These are phyloP conservation scores for Xestia ashworthii DNA, from an alignment of 2,888 invertebrate species.

Conservation along the genomic window DNA sequence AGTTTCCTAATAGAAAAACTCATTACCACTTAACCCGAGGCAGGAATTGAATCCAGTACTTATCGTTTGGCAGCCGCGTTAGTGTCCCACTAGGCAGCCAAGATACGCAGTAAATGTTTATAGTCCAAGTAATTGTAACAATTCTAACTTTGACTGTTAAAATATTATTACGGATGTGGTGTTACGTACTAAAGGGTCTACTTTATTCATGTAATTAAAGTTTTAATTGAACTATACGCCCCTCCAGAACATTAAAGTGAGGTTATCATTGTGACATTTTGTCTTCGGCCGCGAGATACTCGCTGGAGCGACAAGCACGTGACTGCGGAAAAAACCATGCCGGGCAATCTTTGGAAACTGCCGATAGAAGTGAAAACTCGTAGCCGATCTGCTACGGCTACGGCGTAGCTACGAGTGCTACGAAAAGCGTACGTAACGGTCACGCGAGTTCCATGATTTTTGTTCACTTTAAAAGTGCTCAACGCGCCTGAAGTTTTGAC, in stretches of 20 bases:
- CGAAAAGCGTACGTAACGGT: too few relatives aligned
- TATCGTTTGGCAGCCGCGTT: constrained; percentile 49
- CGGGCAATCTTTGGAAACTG: too few relatives aligned
- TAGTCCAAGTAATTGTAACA: constrained; percentile 21
- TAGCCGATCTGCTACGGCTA: too few relatives aligned
- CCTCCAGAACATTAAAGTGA: constrained; percentile 1
- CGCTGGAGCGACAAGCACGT: neutral
- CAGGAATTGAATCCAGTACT: constrained; percentile 46
- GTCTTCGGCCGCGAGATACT: neutral
- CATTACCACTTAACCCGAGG: constrained; percentile 25
- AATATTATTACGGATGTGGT: constrained; percentile 44
- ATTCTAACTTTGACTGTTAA: constrained; percentile 37
- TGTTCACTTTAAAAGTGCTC: too few relatives aligned
- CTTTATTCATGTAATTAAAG: constrained; percentile 23
- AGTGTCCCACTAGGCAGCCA: constrained; percentile 10
- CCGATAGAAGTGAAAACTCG: too few relatives aligned
- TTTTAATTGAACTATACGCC: constrained; percentile 30
- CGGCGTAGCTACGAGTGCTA: too few relatives aligned
- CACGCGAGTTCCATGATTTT: too few relatives aligned
- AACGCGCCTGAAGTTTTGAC: too few relatives aligned
- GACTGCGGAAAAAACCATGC: neutral
- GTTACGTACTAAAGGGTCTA: neutral
- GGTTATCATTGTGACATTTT: neutral
- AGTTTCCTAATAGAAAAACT: constrained; percentile 12
- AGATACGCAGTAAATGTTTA: constrained; percentile 43